Evolutionary conservation across 2,888 invertebrate species (phyloP).

Genomic region (Lumbricus terrestris): DNA sequence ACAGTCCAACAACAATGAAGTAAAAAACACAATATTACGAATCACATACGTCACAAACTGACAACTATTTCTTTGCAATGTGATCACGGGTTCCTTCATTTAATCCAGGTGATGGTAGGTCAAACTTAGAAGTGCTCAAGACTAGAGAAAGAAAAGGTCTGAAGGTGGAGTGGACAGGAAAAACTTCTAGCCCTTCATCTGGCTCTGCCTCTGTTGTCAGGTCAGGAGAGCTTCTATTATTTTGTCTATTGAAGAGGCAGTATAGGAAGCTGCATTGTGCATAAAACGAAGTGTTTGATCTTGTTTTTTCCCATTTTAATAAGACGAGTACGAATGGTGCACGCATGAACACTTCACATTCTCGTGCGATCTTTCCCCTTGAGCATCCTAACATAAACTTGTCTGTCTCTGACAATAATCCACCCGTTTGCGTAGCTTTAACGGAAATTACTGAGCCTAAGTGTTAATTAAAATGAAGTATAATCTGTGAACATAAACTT

Average conservation of each 20-base stretch:
- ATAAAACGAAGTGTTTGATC: not conserved
- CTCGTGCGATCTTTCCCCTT: too few relatives aligned
- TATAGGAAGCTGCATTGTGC: not conserved
- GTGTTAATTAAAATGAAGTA: not conserved
- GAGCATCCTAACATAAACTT: too few relatives aligned
- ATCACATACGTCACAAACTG: not conserved
- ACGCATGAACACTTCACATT: too few relatives aligned
- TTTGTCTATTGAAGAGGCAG: not conserved
- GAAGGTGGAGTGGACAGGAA: too few relatives aligned
- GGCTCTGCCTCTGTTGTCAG: not conserved
- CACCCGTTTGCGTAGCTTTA: too few relatives aligned
- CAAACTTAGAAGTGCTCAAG: too few relatives aligned
- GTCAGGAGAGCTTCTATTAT: not conserved
- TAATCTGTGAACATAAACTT: not conserved
- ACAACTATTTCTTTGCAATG: not conserved
- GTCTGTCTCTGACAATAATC: too few relatives aligned
- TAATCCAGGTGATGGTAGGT: not conserved
- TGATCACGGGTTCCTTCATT: not conserved
- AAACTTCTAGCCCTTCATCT: not conserved
- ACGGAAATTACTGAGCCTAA: not conserved
- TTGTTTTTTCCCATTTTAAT: not conserved
- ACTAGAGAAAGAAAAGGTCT: not conserved
- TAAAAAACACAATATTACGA: not conserved
- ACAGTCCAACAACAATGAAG: not conserved
- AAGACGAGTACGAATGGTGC: not conserved